Percentiles rank a stretch among this genome's conserved stretches.
Evolutionary conservation across 2,113 vertebrate species (phyloP).

Genomic region (Canis aureus): DNA sequence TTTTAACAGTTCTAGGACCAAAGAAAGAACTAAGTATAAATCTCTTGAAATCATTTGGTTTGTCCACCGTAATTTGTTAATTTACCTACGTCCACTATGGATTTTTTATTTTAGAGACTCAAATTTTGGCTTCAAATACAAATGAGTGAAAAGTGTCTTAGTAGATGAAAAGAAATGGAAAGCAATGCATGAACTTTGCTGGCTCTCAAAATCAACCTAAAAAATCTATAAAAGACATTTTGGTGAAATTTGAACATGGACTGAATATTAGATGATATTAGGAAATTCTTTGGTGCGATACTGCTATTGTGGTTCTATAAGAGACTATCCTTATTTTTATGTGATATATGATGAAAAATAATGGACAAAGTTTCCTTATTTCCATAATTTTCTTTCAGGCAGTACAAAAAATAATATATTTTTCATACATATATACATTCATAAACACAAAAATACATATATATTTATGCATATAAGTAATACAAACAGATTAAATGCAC

Average conservation of each 20-base stretch:
- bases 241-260: not conserved
- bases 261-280: not conserved
- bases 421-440: not conserved
- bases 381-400: not conserved
- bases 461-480: not conserved
- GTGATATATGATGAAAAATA: not conserved
- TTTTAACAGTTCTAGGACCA: not conserved
- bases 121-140: not conserved
- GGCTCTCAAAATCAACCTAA: not conserved
- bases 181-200: not conserved
- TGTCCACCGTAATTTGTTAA: not conserved
- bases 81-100: not conserved
- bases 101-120: not conserved
- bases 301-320: not conserved
- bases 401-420: not conserved
- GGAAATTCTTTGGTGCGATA: not conserved
- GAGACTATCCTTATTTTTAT: not conserved
- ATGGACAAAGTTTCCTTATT: not conserved
- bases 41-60: conserved; percentile 19
- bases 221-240: not conserved
- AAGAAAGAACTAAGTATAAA: not conserved
- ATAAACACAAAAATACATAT: not conserved
- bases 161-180: not conserved
- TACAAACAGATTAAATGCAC: not conserved
- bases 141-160: not conserved